Conservation (phyloP, 2,113 vertebrate genomes). For the Etheostoma cragini region DNA sequence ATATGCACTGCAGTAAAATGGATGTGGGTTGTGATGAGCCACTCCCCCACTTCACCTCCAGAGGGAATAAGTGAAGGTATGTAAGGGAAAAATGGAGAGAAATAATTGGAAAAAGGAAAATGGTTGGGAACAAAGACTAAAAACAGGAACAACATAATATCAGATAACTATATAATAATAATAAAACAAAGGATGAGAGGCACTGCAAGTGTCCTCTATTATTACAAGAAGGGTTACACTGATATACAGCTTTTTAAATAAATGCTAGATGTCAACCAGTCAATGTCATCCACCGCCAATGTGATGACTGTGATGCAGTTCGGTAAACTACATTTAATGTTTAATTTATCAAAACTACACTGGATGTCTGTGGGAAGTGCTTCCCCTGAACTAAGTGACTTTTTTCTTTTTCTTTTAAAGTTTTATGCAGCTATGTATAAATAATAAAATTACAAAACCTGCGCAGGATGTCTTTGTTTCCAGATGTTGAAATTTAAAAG, state of each 20-base stretch:
- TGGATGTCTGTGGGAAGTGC: background rate
- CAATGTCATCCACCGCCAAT: background rate
- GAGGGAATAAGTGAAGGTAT: background rate
- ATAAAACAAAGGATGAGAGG: conserved; percentile 23
- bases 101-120: background rate
- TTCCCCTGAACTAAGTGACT: background rate
- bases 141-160: conserved; percentile 6
- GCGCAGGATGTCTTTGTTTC: background rate
- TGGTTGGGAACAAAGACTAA: conserved; percentile 4
- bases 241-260: conserved; percentile 9
- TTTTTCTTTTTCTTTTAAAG: background rate
- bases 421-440: background rate
- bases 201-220: conserved; percentile 24
- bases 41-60: background rate
- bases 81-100: background rate
- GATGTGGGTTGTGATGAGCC: background rate
- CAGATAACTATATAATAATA: background rate
- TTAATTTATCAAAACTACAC: background rate
- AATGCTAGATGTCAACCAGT: background rate
- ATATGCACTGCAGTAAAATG: background rate
- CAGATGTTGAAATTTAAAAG: background rate
- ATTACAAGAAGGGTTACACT: conserved; percentile 2
- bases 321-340: background rate
- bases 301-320: background rate
- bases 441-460: background rate